phyloP scores from a whole-genome alignment of 2,797 vertebrate genomes.

The Bovichtus diacanthus region DNA sequence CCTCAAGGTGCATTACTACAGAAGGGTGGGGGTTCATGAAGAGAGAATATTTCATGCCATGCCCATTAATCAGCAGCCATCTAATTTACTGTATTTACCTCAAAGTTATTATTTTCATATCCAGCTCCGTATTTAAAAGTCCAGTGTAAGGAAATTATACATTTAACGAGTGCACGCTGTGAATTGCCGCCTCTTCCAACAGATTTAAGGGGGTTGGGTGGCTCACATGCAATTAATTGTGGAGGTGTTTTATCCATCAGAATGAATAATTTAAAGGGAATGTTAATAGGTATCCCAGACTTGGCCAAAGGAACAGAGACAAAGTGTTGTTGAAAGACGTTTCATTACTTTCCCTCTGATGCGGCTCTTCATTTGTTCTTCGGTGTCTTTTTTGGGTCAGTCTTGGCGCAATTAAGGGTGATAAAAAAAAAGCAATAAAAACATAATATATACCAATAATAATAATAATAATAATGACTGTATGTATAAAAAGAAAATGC shows the following conservation, averaged over 20 bases:
- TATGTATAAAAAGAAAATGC: not conserved
- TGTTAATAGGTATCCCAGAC: conserved; percentile 87
- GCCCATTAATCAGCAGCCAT: conserved; percentile 55
- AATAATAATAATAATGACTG: not conserved
- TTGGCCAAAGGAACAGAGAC: conserved; percentile 82
- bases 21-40: conserved; percentile 51
- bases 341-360: conserved; percentile 84
- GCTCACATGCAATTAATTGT: conserved; percentile 86
- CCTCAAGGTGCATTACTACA: conserved; percentile 53
- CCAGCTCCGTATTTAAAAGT: conserved; percentile 59
- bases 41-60: conserved; percentile 54
- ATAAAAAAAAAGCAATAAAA: conserved; percentile 32
- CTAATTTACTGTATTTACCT: conserved; percentile 64
- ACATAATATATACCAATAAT: conserved; percentile 13
- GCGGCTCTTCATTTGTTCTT: conserved; percentile 76
- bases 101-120: conserved; percentile 64
- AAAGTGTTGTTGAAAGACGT: conserved; percentile 84
- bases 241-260: conserved; percentile 90
- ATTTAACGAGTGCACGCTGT: conserved; percentile 63
- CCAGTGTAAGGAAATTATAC: conserved; percentile 61
- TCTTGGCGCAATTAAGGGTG: conserved; percentile 37
- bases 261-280: conserved; percentile 89
- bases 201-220: conserved; percentile 76
- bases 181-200: conserved; percentile 73
- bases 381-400: conserved; percentile 68